Evolutionary conservation across 64 coral and sea anemone species (phyloP), one percentile per base, ranked within the genome.

Genomic region (Stylophora pistillata): DNA sequence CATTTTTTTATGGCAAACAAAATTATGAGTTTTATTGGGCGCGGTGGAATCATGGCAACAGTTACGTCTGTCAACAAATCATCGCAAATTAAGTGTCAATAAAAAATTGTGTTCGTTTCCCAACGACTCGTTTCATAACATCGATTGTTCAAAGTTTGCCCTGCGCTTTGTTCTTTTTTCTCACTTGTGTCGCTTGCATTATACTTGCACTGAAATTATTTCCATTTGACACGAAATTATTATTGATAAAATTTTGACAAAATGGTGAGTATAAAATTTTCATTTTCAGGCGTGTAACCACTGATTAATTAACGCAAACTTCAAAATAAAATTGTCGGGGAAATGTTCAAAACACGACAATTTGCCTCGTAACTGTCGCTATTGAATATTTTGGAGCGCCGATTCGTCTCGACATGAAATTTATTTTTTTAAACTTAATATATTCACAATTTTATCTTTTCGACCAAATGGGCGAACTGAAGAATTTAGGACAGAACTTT

Each of bases 401-500:
- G 25, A 66, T 47, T 37, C 17, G 0, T 37, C 58, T 34, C 14
- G 5, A 25, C 11, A 17, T 52, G 15, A 21, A 81, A 9, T 81
- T 30, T 41, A 84, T 84, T 84, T n/a, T n/a, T n/a, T 21, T 32
- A 9, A 84, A 20, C 15, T 53, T 52, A 69, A 53, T 47, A 27
- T 70, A 84, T 84, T 30, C 61, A 84, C 37, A 28, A 34, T 53
- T 69, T 84, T 23, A 69, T 68, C 57, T 82, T 63, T 30, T 77
- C 0, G 11, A 26, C 27, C 13, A 25, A 69, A 18, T 20, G 33
- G 21, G 2, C 69, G 80, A 69, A 53, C 60, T 60, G 34, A 84
- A 84, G 62, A 84, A 68, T 84, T 84, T 84, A 18, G 80, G 62
- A 53, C 60, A 37, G 80, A 84, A 84, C 80, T 84, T 84, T 69